Conservation (phyloP, 2,888 invertebrate genomes). For the Sinelater perroti region DNA sequence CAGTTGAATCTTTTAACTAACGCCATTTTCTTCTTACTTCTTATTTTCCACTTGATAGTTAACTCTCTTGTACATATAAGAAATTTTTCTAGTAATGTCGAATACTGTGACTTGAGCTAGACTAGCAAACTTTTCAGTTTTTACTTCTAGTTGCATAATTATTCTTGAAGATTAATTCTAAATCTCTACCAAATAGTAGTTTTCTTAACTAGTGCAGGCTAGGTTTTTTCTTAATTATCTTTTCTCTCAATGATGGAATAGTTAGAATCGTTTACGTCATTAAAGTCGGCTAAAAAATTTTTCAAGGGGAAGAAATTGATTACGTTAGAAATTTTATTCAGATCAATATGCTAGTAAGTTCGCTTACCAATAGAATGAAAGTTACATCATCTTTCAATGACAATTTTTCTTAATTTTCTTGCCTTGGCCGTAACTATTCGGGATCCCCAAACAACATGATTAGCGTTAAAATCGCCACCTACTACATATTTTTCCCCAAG, state of each 20-base stretch:
- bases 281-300: not conserved
- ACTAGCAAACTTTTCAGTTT: conserved; percentile 2
- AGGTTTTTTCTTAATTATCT: no score
- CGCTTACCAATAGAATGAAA: no score
- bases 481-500: not conserved
- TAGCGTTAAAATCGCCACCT: conserved; percentile 2
- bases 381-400: not conserved
- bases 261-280: not conserved
- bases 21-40: no score
- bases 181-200: no score
- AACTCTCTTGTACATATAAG: no score
- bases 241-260: not conserved
- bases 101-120: not conserved
- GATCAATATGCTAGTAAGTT: no score
- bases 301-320: not conserved
- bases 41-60: no score
- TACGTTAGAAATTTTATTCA: no score
- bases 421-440: not conserved
- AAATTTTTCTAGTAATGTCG: not conserved
- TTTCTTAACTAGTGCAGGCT: no score
- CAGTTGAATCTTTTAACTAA: not conserved
- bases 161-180: conserved; percentile 1
- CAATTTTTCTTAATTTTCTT: conserved; percentile 1
- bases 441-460: conserved; percentile 1
- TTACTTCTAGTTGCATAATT: not conserved